A percentile compares a stretch with the other conserved stretches of the same genome.
Conservation (phyloP, 2,888 invertebrate genomes). For the Eupithecia vulgata region DNA sequence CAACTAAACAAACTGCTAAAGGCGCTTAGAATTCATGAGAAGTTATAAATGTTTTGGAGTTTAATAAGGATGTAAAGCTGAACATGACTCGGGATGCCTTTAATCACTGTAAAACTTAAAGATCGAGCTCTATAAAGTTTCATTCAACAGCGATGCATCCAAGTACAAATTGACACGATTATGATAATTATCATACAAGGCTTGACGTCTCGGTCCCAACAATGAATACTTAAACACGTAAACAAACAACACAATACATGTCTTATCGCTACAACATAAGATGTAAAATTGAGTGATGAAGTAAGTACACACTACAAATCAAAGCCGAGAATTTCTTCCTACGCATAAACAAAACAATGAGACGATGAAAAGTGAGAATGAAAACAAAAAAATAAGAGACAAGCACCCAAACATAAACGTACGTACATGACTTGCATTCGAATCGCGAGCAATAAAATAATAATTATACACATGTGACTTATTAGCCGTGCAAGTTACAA, state of each 20-base stretch:
- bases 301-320: slow-evolving; percentile 57
- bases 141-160: slow-evolving; percentile 34
- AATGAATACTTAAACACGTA: slow-evolving; percentile 43
- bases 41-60: not conserved
- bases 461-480: slow-evolving; percentile 83
- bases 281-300: slow-evolving; percentile 54
- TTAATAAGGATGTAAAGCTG: not conserved
- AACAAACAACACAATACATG: slow-evolving; percentile 40
- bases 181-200: slow-evolving; percentile 47
- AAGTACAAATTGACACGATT: slow-evolving; percentile 44
- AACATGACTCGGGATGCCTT: not conserved
- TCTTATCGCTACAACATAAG: slow-evolving; percentile 50
- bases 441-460: slow-evolving; percentile 79
- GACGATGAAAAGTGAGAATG: slow-evolving; percentile 60
- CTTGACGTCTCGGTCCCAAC: slow-evolving; percentile 45
- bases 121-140: slow-evolving; percentile 34
- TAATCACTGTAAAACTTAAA: slow-evolving; percentile 22
- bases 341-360: slow-evolving; percentile 70
- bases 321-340: slow-evolving; percentile 63
- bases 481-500: slow-evolving; percentile 74
- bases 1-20: not conserved
- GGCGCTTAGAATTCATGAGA: not conserved
- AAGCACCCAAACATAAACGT: slow-evolving; percentile 67
- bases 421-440: slow-evolving; percentile 76
- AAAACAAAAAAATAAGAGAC: slow-evolving; percentile 60